Conservation (phyloP, 64 coral and sea anemone genomes). For the Montipora efflorescens region DNA sequence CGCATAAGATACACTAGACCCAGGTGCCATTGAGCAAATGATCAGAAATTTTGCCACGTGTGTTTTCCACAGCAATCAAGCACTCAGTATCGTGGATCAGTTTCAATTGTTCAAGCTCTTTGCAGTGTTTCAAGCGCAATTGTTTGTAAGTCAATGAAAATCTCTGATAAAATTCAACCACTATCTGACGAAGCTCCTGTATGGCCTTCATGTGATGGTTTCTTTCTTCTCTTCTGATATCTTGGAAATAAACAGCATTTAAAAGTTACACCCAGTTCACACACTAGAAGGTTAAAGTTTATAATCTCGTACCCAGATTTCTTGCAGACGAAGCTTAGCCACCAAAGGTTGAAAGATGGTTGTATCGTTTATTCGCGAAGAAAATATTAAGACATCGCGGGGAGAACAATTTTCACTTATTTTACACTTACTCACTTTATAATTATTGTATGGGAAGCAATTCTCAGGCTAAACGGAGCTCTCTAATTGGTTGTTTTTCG, state of each 20-base stretch:
- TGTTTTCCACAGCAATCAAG: not conserved
- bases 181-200: slow-evolving; percentile 17
- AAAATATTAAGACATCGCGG: too few species aligned
- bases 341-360: too few species aligned
- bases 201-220: slow-evolving; percentile 24
- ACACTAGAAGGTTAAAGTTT: too few species aligned
- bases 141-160: slow-evolving; percentile 18
- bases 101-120: slow-evolving; percentile 19
- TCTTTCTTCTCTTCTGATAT: not conserved
- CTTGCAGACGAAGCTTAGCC: too few species aligned
- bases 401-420: too few species aligned
- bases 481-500: too few species aligned
- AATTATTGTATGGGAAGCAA: too few species aligned
- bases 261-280: not conserved
- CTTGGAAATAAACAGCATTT: not conserved
- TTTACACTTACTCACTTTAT: too few species aligned
- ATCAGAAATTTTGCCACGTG: not conserved
- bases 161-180: slow-evolving; percentile 57
- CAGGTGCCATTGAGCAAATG: not conserved
- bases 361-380: too few species aligned
- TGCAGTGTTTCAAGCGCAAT: slow-evolving; percentile 45
- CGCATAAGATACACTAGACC: slow-evolving; percentile 1
- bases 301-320: too few species aligned
- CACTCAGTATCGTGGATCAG: not conserved
- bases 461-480: too few species aligned